Conservation (phyloP, 2,888 invertebrate genomes). For the Nephrotoma flavescens region DNA sequence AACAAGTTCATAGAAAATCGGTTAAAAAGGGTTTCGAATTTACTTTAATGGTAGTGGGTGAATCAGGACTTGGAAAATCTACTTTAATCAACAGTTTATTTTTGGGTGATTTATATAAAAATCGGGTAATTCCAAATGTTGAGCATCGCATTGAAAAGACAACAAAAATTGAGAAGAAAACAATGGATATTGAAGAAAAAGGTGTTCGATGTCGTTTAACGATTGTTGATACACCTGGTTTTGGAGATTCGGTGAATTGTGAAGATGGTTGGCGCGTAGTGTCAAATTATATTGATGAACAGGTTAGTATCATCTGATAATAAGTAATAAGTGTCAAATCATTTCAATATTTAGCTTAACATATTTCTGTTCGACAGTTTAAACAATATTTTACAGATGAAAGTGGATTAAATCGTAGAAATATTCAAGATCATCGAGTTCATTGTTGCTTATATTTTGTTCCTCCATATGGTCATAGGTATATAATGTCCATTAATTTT, state of each 20-base stretch:
- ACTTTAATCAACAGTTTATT: conserved; percentile 90
- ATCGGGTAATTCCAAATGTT: conserved; percentile 48
- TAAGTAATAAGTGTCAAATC: background rate
- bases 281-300: conserved; percentile 84
- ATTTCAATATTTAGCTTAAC: background rate
- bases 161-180: conserved; percentile 58
- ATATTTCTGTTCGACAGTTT: conserved; percentile 29
- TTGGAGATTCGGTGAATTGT: conserved; percentile 85
- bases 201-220: conserved; percentile 82
- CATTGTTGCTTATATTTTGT: conserved; percentile 94
- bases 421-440: conserved; percentile 90
- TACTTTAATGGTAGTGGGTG: conserved; percentile 91
- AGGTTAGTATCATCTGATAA: conserved; percentile 25
- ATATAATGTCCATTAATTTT: conserved; percentile 14
- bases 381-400: conserved; percentile 77
- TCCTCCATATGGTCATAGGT: conserved; percentile 93
- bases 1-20: conserved; percentile 91
- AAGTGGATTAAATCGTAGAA: conserved; percentile 85
- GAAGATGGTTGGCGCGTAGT: conserved; percentile 89
- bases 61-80: conserved; percentile 87
- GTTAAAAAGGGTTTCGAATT: conserved; percentile 95
- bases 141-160: conserved; percentile 53
- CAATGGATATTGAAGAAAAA: conserved; percentile 89
- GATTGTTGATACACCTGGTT: conserved; percentile 92
- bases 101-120: conserved; percentile 83